Conservation (phyloP, 2,797 vertebrate species). For the Hippocampus kuda region DNA sequence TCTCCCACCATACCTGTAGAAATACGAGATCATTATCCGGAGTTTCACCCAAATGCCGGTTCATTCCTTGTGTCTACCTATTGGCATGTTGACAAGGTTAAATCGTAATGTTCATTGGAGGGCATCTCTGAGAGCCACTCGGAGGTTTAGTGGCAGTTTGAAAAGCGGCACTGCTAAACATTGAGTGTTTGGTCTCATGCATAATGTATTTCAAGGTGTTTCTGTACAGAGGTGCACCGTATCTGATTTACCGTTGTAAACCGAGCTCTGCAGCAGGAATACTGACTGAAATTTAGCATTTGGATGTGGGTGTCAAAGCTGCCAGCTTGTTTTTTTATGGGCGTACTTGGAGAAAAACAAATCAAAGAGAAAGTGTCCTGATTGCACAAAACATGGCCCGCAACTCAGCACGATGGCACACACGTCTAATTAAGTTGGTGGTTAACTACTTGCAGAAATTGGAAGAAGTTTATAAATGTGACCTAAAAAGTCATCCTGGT, state of each 20-base stretch:
- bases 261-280: not conserved
- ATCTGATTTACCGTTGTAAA: not conserved
- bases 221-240: not conserved
- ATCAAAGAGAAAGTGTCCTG: not conserved
- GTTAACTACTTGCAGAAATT: not conserved
- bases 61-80: not conserved
- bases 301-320: not conserved
- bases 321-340: not conserved
- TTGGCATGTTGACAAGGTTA: conserved; percentile 8
- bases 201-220: conserved; percentile 8
- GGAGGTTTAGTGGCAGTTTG: conserved; percentile 4
- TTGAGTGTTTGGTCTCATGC: conserved; percentile 4
- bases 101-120: conserved; percentile 7
- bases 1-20: not conserved
- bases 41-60: not conserved
- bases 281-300: not conserved
- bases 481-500: not conserved
- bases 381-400: not conserved
- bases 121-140: conserved; percentile 3
- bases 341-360: not conserved
- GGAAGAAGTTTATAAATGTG: not conserved
- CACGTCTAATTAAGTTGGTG: not conserved
- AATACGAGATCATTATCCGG: not conserved
- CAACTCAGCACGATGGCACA: not conserved
- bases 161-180: conserved; percentile 9